Evolutionary conservation across 2,888 invertebrate species (phyloP).

Genomic region (Zele albiditarsus): DNA sequence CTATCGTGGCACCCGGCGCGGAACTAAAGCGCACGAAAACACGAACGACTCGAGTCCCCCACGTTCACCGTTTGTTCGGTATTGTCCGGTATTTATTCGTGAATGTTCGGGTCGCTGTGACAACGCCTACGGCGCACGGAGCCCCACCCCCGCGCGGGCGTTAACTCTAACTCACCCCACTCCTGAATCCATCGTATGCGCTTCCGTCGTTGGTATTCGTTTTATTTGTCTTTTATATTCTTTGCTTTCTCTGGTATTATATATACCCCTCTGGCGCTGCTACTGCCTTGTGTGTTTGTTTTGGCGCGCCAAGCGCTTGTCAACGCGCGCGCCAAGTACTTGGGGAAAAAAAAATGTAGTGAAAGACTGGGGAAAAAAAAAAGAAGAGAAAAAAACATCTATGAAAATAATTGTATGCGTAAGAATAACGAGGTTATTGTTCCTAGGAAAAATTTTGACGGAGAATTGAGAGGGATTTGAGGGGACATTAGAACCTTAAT

Average conservation of each 20-base stretch:
- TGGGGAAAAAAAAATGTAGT: too few species aligned
- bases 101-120: slow-evolving; percentile 48
- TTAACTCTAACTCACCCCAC: slow-evolving; percentile 56
- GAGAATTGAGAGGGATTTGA: too few species aligned
- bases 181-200: slow-evolving; percentile 23
- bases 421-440: too few species aligned
- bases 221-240: slow-evolving; percentile 1
- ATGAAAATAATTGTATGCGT: too few species aligned
- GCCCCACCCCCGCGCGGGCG: slow-evolving; percentile 68
- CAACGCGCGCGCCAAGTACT: too few species aligned
- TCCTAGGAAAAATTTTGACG: too few species aligned
- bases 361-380: too few species aligned
- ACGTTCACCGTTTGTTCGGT: slow-evolving; percentile 53
- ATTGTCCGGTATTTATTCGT: slow-evolving; percentile 48
- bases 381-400: too few species aligned
- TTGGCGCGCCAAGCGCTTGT: too few species aligned
- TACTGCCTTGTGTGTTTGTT: neutral
- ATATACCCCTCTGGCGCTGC: slow-evolving; percentile 17
- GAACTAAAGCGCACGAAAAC: slow-evolving; percentile 71
- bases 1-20: slow-evolving; percentile 72
- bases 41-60: slow-evolving; percentile 63
- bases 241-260: too few species aligned
- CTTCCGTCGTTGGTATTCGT: slow-evolving; percentile 26
- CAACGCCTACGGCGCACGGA: slow-evolving; percentile 58
- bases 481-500: too few species aligned